Conservation (phyloP, 2,797 vertebrate species). For the Valencia hispanica region DNA sequence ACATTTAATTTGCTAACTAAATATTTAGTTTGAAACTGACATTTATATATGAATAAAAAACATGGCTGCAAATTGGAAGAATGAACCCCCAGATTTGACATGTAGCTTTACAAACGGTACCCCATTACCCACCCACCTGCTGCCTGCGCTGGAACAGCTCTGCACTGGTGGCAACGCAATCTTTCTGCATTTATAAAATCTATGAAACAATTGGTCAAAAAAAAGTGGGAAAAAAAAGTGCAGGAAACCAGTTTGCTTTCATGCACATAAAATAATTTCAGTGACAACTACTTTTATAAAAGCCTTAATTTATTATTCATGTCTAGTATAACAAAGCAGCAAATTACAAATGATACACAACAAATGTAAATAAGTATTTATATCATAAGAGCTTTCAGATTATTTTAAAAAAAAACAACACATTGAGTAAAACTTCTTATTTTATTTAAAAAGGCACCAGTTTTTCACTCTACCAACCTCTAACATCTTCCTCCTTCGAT, state of each 20-base stretch:
- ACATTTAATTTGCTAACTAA: too few species aligned
- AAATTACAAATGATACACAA: constrained; percentile 58
- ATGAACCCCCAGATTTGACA: too few species aligned
- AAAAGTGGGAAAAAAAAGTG: too few species aligned
- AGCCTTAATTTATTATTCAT: constrained; percentile 68
- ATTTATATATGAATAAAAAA: too few species aligned
- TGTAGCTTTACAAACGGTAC: too few species aligned
- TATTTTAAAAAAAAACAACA: constrained; percentile 29
- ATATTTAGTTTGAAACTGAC: too few species aligned
- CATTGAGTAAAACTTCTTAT: constrained; percentile 43
- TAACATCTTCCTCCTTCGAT: constrained; percentile 11
- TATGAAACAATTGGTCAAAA: background rate
- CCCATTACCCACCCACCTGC: background rate
- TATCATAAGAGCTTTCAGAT: constrained; percentile 38
- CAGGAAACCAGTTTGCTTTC: background rate
- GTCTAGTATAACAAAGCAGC: constrained; percentile 56
- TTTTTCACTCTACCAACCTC: constrained; percentile 6
- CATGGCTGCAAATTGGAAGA: too few species aligned
- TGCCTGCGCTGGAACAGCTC: background rate
- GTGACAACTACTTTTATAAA: constrained; percentile 59
- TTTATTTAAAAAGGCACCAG: constrained; percentile 38
- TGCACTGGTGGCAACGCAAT: background rate
- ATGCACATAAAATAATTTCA: background rate
- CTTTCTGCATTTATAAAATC: background rate
- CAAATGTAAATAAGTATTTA: constrained; percentile 51